These are phyloP conservation scores for Etheostoma cragini DNA, from an alignment of 2,113 vertebrate species.

Conservation along the genomic window DNA sequence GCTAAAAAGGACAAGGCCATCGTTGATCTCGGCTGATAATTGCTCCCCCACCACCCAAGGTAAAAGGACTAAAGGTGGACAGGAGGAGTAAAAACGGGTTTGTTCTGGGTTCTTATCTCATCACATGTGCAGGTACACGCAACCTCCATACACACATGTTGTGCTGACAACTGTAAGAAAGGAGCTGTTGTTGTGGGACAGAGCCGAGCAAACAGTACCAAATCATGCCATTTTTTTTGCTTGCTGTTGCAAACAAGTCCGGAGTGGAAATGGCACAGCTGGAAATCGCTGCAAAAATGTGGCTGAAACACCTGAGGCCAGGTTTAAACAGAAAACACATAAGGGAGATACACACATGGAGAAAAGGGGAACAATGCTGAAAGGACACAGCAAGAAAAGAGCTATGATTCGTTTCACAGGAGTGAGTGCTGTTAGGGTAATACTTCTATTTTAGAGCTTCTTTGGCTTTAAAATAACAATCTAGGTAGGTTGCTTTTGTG, in stretches of 20 bases:
- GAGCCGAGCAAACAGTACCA: slow-evolving; percentile 47
- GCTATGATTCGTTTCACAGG: neutral
- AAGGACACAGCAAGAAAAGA: neutral
- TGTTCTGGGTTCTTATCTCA: slow-evolving; percentile 44
- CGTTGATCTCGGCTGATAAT: slow-evolving; percentile 61
- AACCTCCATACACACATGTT: neutral
- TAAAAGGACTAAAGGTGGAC: slow-evolving; percentile 50
- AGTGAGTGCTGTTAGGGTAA: neutral
- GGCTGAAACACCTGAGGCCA: slow-evolving; percentile 47
- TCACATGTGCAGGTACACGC: slow-evolving; percentile 11
- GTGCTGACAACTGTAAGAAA: slow-evolving; percentile 33
- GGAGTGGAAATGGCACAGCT: slow-evolving; percentile 21
- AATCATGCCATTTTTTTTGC: slow-evolving; percentile 43
- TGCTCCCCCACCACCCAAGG: slow-evolving; percentile 41
- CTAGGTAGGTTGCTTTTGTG: neutral
- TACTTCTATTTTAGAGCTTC: neutral
- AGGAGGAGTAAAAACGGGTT: slow-evolving; percentile 49
- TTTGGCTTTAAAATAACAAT: neutral
- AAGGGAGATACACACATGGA: neutral
- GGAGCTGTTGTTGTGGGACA: slow-evolving; percentile 33
- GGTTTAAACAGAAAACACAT: slow-evolving; percentile 14
- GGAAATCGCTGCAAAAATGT: slow-evolving; percentile 35
- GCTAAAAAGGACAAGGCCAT: slow-evolving; percentile 61
- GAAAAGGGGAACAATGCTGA: neutral
- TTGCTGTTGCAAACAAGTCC: slow-evolving; percentile 39